These are phyloP conservation scores for Nasonia longicornis DNA, from an alignment of 1,140 invertebrate genomes.

Conservation along the genomic window DNA sequence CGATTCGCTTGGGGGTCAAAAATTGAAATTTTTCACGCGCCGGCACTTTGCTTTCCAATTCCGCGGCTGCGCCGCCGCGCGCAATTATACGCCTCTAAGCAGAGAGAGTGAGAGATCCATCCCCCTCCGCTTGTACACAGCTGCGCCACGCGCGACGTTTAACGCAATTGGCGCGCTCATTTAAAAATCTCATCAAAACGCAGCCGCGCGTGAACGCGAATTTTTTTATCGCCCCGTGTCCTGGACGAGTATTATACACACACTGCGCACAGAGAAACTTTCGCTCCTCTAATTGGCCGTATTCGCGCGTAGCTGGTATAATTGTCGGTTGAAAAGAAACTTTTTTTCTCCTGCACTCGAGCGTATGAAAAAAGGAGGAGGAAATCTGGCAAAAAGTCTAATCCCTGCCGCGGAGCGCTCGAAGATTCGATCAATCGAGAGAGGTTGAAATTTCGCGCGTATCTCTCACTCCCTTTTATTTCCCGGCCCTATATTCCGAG, in stretches of 20 bases:
- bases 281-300: neutral
- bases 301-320: neutral
- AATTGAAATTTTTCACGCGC: conserved; percentile 41
- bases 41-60: conserved; percentile 53
- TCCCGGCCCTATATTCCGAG: conserved; percentile 30
- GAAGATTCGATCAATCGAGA: neutral
- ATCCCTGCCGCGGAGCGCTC: neutral
- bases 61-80: conserved; percentile 39
- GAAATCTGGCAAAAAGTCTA: neutral
- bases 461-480: neutral
- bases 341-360: no score
- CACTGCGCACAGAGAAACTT: no score
- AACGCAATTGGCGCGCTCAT: conserved; percentile 66
- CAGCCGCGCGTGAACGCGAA: conserved; percentile 47
- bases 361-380: no score
- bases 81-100: conserved; percentile 62
- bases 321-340: no score
- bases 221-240: conserved; percentile 3
- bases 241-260: no score
- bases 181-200: conserved; percentile 69
- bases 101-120: conserved; percentile 49
- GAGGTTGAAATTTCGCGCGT: conserved; percentile 21
- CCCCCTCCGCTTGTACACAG: neutral
- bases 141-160: conserved; percentile 45
- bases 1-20: conserved; percentile 17